Percentiles rank a stretch among this genome's conserved stretches.
Conservation (phyloP, 2,888 invertebrate genomes). For the Smittia sp. region DNA sequence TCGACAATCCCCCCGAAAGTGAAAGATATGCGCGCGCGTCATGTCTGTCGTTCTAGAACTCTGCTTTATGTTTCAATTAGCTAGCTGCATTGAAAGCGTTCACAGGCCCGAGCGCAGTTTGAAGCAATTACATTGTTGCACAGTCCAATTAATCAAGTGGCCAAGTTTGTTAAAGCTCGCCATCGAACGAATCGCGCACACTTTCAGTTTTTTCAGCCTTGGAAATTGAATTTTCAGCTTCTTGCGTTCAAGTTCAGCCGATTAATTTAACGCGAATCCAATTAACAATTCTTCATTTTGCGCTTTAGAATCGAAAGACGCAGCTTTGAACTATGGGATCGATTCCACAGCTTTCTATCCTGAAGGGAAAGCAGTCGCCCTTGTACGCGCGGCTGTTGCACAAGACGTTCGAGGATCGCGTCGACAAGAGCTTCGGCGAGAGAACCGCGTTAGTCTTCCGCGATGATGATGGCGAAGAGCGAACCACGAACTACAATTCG, state of each 20-base stretch:
- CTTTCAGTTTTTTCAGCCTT: constrained; percentile 12
- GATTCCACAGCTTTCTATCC: constrained; percentile 69
- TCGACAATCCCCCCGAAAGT: no score
- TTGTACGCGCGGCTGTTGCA: constrained; percentile 59
- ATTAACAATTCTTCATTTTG: neutral
- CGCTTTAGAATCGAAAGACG: neutral
- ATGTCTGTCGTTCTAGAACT: no score
- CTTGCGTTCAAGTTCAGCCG: constrained; percentile 20
- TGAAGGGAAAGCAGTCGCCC: constrained; percentile 60
- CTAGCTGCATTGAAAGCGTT: no score
- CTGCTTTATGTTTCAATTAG: no score
- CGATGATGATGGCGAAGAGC: constrained; percentile 47
- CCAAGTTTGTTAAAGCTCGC: no score
- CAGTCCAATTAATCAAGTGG: no score
- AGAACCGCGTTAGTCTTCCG: constrained; percentile 63
- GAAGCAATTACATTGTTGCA: no score
- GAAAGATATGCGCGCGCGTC: no score
- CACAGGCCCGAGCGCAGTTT: no score
- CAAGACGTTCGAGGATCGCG: constrained; percentile 59
- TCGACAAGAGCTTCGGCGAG: constrained; percentile 55
- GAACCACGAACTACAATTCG: constrained; percentile 56
- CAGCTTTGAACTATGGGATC: constrained; percentile 64
- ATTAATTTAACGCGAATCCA: neutral
- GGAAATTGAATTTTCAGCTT: constrained; percentile 18
- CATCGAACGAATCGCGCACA: neutral